Conservation (phyloP, 2,888 invertebrate genomes). For the Onthophagus sagittarius region DNA sequence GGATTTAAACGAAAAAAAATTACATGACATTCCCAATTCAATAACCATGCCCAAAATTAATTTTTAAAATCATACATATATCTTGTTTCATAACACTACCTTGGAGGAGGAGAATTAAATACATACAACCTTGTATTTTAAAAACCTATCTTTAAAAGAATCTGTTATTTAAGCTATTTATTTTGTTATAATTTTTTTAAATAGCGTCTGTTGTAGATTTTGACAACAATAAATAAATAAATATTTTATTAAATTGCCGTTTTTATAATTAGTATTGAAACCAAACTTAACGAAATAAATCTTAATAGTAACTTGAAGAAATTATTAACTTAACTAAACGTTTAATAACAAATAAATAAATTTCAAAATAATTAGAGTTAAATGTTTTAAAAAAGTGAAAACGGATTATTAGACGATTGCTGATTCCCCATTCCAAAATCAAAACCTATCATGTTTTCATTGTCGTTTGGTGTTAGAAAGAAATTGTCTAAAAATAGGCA, state of each 20-base stretch:
- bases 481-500: neutral
- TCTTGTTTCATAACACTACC: neutral
- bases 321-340: neutral
- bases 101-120: too few relatives aligned
- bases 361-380: too few relatives aligned
- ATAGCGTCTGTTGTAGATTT: neutral
- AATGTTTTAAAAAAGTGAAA: neutral
- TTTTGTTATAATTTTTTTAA: neutral
- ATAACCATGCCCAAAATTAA: neutral
- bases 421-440: neutral
- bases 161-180: neutral
- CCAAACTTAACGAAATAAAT: too few relatives aligned
- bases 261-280: neutral
- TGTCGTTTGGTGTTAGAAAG: neutral
- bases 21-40: neutral
- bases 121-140: too few relatives aligned
- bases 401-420: neutral
- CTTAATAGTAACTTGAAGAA: neutral
- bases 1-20: constrained; percentile 47
- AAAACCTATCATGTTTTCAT: neutral
- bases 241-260: neutral
- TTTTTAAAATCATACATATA: constrained; percentile 1
- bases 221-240: neutral
- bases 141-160: neutral
- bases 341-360: neutral